These are phyloP conservation scores for Tinea trinotella DNA, from an alignment of 2,888 invertebrate genomes.

Conservation along the genomic window DNA sequence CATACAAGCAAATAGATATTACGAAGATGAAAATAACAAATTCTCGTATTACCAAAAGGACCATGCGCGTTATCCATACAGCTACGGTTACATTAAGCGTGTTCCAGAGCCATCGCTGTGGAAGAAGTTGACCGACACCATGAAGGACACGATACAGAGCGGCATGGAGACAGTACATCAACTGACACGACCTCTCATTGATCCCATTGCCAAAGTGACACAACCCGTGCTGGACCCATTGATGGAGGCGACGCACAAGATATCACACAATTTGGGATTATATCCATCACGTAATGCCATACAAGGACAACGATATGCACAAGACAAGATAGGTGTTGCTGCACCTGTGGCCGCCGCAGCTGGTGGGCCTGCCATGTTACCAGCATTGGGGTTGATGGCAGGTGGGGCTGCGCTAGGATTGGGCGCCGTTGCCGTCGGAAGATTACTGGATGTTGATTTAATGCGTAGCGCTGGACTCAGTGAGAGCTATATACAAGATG, in stretches of 20 bases:
- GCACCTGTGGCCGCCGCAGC: slow-evolving; percentile 69
- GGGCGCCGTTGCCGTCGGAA: slow-evolving; percentile 85
- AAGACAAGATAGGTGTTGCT: slow-evolving; percentile 77
- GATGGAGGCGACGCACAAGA: slow-evolving; percentile 85
- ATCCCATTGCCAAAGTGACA: slow-evolving; percentile 71
- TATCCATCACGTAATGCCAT: slow-evolving; percentile 54
- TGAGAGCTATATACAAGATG: slow-evolving; percentile 45
- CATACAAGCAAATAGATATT: slow-evolving; percentile 55
- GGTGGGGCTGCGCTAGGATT: slow-evolving; percentile 87
- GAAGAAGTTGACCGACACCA: slow-evolving; percentile 80
- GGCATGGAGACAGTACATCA: slow-evolving; percentile 80
- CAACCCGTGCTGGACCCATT: slow-evolving; percentile 80
- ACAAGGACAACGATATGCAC: slow-evolving; percentile 59
- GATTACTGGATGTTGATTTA: slow-evolving; percentile 77
- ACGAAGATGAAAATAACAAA: slow-evolving; percentile 65
- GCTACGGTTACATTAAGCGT: slow-evolving; percentile 74
- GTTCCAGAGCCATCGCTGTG: slow-evolving; percentile 77
- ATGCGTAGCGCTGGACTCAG: slow-evolving; percentile 67
- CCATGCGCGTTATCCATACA: slow-evolving; percentile 64
- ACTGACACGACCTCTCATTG: slow-evolving; percentile 73
- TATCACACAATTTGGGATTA: slow-evolving; percentile 82
- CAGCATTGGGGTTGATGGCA: slow-evolving; percentile 83
- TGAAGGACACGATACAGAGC: slow-evolving; percentile 80
- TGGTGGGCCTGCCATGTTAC: slow-evolving; percentile 72
- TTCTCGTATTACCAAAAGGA: slow-evolving; percentile 71